Evolutionary conservation across 2,797 vertebrate genomes (phyloP).

Genomic region (Siniperca scherzeri): DNA sequence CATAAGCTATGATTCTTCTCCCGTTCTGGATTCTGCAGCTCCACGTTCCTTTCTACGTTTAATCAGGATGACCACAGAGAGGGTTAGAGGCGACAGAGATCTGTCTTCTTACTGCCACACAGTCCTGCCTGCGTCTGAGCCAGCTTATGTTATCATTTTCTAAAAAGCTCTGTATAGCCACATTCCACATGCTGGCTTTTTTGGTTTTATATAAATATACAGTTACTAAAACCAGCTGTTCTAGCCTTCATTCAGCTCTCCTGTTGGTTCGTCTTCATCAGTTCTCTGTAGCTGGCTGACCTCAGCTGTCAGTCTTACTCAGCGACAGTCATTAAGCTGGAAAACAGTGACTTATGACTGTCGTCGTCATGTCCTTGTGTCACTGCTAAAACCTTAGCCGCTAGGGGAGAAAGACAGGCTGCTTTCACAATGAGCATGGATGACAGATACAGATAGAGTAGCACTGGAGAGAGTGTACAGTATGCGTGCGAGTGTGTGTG

Average conservation of each 20-base stretch:
- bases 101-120: not conserved
- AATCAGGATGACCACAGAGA: not conserved
- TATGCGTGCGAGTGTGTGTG: not conserved
- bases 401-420: not conserved
- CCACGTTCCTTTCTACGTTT: not conserved
- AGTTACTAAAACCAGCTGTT: constrained; percentile 26
- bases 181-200: constrained; percentile 2
- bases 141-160: not conserved
- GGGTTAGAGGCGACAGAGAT: no score
- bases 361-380: not conserved
- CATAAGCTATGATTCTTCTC: not conserved
- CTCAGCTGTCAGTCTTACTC: constrained; percentile 27
- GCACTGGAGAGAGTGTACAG: not conserved
- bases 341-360: constrained; percentile 23
- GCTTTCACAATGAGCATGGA: constrained; percentile 4
- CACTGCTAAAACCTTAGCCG: not conserved
- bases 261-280: constrained; percentile 1
- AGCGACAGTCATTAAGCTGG: constrained; percentile 11
- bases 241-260: constrained; percentile 11
- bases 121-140: not conserved
- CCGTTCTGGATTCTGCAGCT: not conserved
- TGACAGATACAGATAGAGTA: not conserved
- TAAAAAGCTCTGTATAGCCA: not conserved
- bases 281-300: constrained; percentile 19
- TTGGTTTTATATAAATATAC: constrained; percentile 5